These are phyloP conservation scores for Pentalonia nigronervosa DNA, from an alignment of 1,140 invertebrate species.

Conservation along the genomic window DNA sequence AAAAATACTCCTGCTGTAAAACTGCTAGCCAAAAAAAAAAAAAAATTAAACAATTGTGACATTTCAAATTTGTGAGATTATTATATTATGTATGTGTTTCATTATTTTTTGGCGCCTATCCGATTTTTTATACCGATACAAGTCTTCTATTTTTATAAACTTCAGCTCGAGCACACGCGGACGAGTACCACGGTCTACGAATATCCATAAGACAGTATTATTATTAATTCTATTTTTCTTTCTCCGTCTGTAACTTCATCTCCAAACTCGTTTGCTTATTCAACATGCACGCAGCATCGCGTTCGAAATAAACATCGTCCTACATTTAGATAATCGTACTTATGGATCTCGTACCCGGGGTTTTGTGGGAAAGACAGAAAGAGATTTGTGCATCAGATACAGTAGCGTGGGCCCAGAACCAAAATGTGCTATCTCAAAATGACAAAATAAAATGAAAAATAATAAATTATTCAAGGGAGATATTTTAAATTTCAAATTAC, in stretches of 20 bases:
- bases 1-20: not conserved
- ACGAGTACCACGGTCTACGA: not conserved
- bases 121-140: constrained; percentile 5
- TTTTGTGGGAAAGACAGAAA: not conserved
- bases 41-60: not conserved
- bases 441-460: not conserved
- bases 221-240: not conserved
- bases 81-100: no score
- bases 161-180: not conserved
- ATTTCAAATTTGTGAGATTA: constrained; percentile 27
- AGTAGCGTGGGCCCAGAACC: not conserved
- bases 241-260: not conserved
- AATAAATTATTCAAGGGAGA: not conserved
- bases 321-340: not conserved
- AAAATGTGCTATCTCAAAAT: not conserved
- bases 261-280: not conserved
- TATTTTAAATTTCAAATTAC: not conserved
- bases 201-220: not conserved
- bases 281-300: not conserved
- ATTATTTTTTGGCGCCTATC: constrained; percentile 24
- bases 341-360: not conserved
- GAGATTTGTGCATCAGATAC: not conserved
- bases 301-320: not conserved
- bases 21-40: not conserved
- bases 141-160: constrained; percentile 25